Percentiles rank a stretch among this genome's conserved stretches.
Conservation (phyloP, 2,888 invertebrate genomes). For the Molorchus minor region DNA sequence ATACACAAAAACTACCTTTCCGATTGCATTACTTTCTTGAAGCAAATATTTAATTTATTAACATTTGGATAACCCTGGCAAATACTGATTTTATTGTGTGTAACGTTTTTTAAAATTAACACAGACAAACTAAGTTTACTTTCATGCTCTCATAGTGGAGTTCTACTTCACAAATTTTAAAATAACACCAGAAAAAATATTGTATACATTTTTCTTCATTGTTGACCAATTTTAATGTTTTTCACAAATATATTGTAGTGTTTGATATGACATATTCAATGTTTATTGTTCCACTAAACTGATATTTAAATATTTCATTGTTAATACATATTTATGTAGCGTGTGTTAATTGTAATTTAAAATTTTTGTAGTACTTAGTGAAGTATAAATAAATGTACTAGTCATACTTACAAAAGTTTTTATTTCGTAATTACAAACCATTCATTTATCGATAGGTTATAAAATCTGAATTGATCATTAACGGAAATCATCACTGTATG, state of each 20-base stretch:
- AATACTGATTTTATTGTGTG: no score
- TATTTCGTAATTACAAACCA: slow-evolving; percentile 42
- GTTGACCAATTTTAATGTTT: neutral
- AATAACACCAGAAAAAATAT: no score
- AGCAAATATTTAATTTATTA: no score
- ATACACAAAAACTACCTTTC: no score
- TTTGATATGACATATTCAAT: slow-evolving; percentile 30
- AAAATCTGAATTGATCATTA: slow-evolving; percentile 35
- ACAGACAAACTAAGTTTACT: no score
- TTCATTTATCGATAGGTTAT: slow-evolving; percentile 35
- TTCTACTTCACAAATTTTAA: no score
- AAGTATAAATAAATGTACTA: slow-evolving; percentile 46
- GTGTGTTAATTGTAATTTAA: slow-evolving; percentile 34
- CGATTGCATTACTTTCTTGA: no score
- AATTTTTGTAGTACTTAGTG: slow-evolving; percentile 37
- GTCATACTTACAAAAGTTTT: slow-evolving; percentile 49
- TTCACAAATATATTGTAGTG: slow-evolving; percentile 10
- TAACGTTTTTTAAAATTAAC: no score
- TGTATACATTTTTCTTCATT: no score
- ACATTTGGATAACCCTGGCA: no score
- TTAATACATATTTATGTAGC: slow-evolving; percentile 28
- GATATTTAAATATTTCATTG: slow-evolving; percentile 34
- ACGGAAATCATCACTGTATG: no score
- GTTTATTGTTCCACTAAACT: slow-evolving; percentile 35
- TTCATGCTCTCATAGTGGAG: no score